Conservation (phyloP, 2,797 vertebrate genomes). For the Myoxocephalus aenaeus region DNA sequence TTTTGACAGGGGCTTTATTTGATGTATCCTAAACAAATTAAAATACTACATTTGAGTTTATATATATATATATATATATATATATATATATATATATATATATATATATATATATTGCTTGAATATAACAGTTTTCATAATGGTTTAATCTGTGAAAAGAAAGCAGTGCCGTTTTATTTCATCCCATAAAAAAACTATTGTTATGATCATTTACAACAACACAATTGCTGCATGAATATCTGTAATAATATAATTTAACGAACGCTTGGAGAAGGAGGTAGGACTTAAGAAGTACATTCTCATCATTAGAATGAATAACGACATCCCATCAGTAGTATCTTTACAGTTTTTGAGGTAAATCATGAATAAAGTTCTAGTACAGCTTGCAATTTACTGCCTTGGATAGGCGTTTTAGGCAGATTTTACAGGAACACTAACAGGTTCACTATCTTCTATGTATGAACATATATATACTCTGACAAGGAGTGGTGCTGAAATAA, state of each 20-base stretch:
- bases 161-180: background rate
- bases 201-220: constrained; percentile 29
- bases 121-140: background rate
- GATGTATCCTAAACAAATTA: background rate
- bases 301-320: background rate
- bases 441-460: no score
- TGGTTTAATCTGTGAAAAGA: background rate
- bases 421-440: constrained; percentile 3
- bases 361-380: background rate
- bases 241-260: constrained; percentile 22
- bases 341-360: background rate
- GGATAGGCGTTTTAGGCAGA: no score
- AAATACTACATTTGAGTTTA: background rate
- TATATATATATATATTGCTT: background rate
- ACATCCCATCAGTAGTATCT: background rate
- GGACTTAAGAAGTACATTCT: background rate
- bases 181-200: background rate
- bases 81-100: background rate
- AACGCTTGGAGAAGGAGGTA: background rate
- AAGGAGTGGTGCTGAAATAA: constrained; percentile 16
- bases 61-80: background rate
- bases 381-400: no score
- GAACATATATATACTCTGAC: constrained; percentile 7
- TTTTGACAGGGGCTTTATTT: background rate
- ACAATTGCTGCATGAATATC: constrained; percentile 20